Percentiles rank a stretch among this genome's conserved stretches.
Evolutionary conservation across 1,140 invertebrate species (phyloP).

Genomic region (Teleopsis dalmanni): DNA sequence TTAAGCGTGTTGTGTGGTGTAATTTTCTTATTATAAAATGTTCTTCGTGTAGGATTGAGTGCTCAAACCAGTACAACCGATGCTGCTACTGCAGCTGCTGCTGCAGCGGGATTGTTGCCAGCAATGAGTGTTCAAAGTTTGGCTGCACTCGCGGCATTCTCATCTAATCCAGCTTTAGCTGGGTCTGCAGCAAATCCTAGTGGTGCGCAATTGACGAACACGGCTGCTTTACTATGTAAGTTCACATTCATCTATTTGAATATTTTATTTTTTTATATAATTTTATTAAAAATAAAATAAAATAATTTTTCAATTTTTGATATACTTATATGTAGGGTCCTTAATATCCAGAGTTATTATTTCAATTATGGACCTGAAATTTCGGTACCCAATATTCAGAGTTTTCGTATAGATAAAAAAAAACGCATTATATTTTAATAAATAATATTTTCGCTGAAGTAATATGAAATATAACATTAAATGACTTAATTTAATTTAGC

Average conservation of each 20-base stretch:
- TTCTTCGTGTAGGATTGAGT: slow-evolving; percentile 32
- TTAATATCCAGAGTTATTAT: no score
- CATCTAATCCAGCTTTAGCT: slow-evolving; percentile 60
- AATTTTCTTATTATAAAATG: background rate
- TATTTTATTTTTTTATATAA: background rate
- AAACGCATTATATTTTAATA: no score
- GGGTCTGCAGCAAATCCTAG: slow-evolving; percentile 51
- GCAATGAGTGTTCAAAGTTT: slow-evolving; percentile 86
- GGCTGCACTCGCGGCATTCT: slow-evolving; percentile 80
- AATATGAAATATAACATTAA: no score
- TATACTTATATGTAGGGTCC: no score
- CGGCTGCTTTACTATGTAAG: slow-evolving; percentile 43
- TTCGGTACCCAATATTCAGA: no score
- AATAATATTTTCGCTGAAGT: no score
- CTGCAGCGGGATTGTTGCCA: slow-evolving; percentile 53
- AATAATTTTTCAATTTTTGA: no score
- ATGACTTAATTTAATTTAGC: no score
- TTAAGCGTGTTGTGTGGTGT: background rate
- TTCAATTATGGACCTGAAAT: no score
- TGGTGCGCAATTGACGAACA: slow-evolving; percentile 42
- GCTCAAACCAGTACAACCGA: slow-evolving; percentile 37
- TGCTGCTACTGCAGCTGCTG: slow-evolving; percentile 46
- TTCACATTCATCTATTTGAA: slow-evolving; percentile 1
- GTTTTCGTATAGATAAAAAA: no score
- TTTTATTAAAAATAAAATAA: background rate